phyloP scores from a whole-genome alignment of 1,140 invertebrate genomes.

The Bombus sylvicola region DNA sequence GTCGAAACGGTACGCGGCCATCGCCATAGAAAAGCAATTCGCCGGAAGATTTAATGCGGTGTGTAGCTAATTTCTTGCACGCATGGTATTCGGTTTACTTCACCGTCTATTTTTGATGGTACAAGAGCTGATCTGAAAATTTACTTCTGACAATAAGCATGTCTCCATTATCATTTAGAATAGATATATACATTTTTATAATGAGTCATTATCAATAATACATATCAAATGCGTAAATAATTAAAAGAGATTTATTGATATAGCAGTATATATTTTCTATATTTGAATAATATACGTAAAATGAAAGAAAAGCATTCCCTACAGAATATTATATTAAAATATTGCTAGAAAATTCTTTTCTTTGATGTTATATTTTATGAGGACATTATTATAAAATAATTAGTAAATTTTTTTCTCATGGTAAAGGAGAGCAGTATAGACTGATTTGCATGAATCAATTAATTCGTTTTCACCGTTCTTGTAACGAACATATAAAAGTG shows the following conservation, averaged over 20 bases:
- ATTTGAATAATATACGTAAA: too few species aligned
- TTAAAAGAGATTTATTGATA: too few species aligned
- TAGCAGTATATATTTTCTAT: too few species aligned
- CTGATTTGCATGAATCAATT: conserved; percentile 5
- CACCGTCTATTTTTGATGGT: conserved; percentile 40
- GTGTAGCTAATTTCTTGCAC: conserved; percentile 41
- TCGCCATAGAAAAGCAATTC: conserved; percentile 5
- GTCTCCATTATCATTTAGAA: not conserved
- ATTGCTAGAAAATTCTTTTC: too few species aligned
- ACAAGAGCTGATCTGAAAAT: conserved; percentile 1
- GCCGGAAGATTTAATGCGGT: conserved; percentile 24
- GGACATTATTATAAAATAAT: not conserved
- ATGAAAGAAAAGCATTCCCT: too few species aligned
- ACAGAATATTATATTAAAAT: too few species aligned
- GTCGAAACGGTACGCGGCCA: not conserved
- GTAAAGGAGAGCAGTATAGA: not conserved
- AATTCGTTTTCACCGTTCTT: conserved; percentile 22
- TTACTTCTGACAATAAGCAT: conserved; percentile 26
- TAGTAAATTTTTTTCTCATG: not conserved
- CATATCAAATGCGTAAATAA: too few species aligned
- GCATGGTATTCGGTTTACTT: conserved; percentile 48
- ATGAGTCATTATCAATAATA: too few species aligned
- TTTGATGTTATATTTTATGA: not conserved
- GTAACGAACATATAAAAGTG: not conserved
- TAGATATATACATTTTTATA: not conserved